Evolutionary conservation across 2,888 invertebrate species (phyloP).

Genomic region (Epinotia bilunana): DNA sequence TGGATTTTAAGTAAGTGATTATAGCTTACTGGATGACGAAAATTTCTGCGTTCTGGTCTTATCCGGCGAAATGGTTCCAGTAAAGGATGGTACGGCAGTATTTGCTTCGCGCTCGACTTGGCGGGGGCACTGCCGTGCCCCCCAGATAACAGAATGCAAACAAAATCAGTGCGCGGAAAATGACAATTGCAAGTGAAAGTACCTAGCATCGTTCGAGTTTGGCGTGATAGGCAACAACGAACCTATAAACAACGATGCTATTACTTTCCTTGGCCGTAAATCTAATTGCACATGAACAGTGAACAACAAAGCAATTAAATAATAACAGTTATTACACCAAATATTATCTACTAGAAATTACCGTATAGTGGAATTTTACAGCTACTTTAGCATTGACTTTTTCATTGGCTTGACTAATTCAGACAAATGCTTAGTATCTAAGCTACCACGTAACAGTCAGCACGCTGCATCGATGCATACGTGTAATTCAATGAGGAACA

Average conservation of each 20-base stretch:
- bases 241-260: constrained; percentile 17
- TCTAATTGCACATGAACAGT: constrained; percentile 9
- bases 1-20: too few species aligned
- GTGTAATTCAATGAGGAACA: not conserved
- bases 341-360: not conserved
- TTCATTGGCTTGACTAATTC: not conserved
- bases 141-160: too few species aligned
- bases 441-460: too few species aligned
- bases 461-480: not conserved
- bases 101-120: too few species aligned
- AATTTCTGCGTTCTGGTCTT: too few species aligned
- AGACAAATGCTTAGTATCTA: too few species aligned
- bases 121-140: too few species aligned
- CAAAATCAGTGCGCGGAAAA: constrained; percentile 38
- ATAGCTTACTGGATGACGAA: too few species aligned
- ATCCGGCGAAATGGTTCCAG: too few species aligned
- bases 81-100: too few species aligned
- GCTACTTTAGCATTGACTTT: not conserved
- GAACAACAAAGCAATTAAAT: constrained; percentile 13
- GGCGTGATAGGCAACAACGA: constrained; percentile 27
- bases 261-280: constrained; percentile 32
- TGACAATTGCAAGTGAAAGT: constrained; percentile 34
- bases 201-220: constrained; percentile 25
- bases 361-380: not conserved
- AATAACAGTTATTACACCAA: constrained; percentile 17